Conservation (phyloP, 2,888 invertebrate genomes). For the Tachina fera region DNA sequence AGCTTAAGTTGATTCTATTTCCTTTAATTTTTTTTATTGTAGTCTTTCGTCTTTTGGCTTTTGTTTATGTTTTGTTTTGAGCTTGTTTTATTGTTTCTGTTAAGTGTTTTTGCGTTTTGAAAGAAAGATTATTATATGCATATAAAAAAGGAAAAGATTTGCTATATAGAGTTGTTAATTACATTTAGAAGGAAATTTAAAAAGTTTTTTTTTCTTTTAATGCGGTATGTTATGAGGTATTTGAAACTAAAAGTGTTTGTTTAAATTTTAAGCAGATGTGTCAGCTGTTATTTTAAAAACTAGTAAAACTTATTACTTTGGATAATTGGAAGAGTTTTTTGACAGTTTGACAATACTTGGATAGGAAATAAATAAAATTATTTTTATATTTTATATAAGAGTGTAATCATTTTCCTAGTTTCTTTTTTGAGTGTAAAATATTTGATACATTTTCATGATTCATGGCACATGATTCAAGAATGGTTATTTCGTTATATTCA, state of each 20-base stretch:
- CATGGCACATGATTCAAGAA: no score
- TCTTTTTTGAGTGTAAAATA: no score
- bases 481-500: no score
- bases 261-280: neutral
- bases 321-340: neutral
- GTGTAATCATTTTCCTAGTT: no score
- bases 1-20: constrained; percentile 62
- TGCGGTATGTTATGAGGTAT: neutral
- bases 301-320: neutral
- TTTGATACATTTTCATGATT: no score
- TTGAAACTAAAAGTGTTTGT: neutral
- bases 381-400: no score
- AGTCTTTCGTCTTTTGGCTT: neutral
- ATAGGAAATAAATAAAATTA: no score
- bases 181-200: constrained; percentile 30
- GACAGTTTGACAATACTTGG: neutral
- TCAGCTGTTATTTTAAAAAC: neutral
- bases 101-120: constrained; percentile 61
- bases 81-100: constrained; percentile 53
- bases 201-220: constrained; percentile 32
- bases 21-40: constrained; percentile 19
- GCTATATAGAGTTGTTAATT: constrained; percentile 34
- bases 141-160: constrained; percentile 11
- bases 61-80: constrained; percentile 14
- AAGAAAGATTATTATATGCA: constrained; percentile 4